Percentiles rank a stretch among this genome's conserved stretches.
Conservation (phyloP, 2,113 vertebrate genomes). For the Stegostoma tigrinum region DNA sequence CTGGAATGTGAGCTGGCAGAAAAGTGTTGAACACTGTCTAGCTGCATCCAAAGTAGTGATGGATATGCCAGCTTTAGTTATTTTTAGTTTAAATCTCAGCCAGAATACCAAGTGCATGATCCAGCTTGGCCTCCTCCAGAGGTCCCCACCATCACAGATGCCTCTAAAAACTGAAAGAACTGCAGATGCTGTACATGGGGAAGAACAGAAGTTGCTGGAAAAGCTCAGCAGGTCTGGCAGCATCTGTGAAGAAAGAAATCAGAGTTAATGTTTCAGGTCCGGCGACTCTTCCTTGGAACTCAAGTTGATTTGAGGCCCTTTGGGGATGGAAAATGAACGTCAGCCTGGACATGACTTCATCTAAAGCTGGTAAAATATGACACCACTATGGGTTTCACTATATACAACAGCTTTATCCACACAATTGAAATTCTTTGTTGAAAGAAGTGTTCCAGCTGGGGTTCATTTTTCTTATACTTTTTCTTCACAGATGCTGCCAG, state of each 20-base stretch:
- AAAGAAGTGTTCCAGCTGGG: not conserved
- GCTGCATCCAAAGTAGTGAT: not conserved
- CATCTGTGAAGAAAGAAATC: too few species aligned
- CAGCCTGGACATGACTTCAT: constrained; percentile 16
- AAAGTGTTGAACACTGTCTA: not conserved
- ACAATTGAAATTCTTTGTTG: not conserved
- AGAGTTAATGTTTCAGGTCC: too few species aligned
- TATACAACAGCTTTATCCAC: not conserved
- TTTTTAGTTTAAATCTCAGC: not conserved
- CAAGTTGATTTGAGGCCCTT: not conserved
- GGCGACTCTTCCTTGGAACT: too few species aligned
- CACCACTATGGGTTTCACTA: not conserved
- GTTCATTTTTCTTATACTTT: not conserved
- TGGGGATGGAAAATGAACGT: constrained; percentile 3
- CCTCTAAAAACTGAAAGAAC: too few species aligned
- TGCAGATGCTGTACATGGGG: too few species aligned
- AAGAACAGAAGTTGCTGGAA: too few species aligned
- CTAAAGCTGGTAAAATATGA: not conserved
- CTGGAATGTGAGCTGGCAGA: not conserved
- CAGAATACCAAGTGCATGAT: too few species aligned
- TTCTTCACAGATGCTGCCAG: too few species aligned
- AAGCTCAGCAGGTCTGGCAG: too few species aligned
- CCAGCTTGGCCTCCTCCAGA: too few species aligned
- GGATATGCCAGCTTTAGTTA: not conserved
- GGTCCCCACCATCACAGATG: too few species aligned